Conservation (phyloP, 2,888 invertebrate species). For the Chironomus riparius region DNA sequence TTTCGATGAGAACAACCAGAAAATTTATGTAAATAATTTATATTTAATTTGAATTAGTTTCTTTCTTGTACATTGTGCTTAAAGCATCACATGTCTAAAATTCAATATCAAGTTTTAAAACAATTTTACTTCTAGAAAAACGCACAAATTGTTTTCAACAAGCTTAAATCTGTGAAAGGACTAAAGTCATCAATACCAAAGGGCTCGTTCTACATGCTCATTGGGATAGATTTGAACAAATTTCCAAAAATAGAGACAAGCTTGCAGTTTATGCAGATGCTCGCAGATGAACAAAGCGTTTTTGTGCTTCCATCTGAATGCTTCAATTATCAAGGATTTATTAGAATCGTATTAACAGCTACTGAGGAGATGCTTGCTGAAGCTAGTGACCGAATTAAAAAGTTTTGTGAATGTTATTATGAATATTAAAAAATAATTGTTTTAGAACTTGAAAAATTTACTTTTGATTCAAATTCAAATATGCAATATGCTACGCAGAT, state of each 20-base stretch:
- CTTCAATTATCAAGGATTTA: conserved; percentile 83
- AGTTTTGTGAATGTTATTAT: conserved; percentile 69
- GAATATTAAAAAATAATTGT: neutral
- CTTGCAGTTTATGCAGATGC: conserved; percentile 73
- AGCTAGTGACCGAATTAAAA: conserved; percentile 74
- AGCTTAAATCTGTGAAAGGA: conserved; percentile 63
- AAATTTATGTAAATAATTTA: conserved; percentile 17
- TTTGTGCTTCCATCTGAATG: conserved; percentile 95
- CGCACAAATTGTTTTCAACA: conserved; percentile 67
- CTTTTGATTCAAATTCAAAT: too few relatives aligned
- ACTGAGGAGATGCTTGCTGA: conserved; percentile 73
- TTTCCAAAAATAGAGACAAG: conserved; percentile 77
- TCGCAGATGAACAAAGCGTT: conserved; percentile 91
- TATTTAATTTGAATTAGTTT: too few relatives aligned
- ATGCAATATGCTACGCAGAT: too few relatives aligned
- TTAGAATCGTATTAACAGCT: conserved; percentile 91
- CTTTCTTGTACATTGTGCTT: too few relatives aligned
- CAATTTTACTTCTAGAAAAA: conserved; percentile 52
- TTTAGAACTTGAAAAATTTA: too few relatives aligned
- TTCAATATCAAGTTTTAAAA: too few relatives aligned
- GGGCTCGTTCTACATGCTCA: conserved; percentile 99
- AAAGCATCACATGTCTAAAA: too few relatives aligned
- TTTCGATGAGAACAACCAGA: conserved; percentile 56
- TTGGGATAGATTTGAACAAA: conserved; percentile 63
- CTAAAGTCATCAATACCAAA: conserved; percentile 84